These are phyloP conservation scores for Pseudopipra pipra DNA, from an alignment of 2,113 vertebrate species.

Conservation along the genomic window DNA sequence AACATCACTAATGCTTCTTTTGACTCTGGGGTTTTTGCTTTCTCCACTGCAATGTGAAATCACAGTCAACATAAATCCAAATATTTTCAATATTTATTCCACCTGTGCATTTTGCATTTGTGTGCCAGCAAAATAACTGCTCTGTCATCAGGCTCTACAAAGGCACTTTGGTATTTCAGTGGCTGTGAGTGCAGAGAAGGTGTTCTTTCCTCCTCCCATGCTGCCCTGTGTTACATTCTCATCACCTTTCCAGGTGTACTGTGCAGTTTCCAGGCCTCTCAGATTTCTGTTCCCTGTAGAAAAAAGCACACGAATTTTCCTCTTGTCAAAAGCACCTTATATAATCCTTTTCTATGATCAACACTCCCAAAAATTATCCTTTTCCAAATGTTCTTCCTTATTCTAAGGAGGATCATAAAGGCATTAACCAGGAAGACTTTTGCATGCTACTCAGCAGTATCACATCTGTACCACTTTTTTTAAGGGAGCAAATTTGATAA, in stretches of 20 bases:
- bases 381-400: background rate
- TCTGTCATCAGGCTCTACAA: background rate
- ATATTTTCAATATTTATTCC: background rate
- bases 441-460: background rate
- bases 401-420: background rate
- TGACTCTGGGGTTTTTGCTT: background rate
- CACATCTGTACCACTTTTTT: background rate
- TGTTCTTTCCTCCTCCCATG: background rate
- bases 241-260: background rate
- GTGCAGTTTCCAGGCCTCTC: background rate
- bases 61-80: background rate
- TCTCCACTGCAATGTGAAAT: background rate
- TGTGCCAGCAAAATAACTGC: background rate
- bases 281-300: background rate
- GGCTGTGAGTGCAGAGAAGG: background rate
- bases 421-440: background rate
- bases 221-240: background rate
- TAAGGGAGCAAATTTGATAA: background rate
- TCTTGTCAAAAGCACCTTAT: background rate
- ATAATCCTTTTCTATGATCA: background rate
- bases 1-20: background rate
- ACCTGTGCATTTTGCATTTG: background rate
- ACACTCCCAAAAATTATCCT: background rate
- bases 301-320: background rate
- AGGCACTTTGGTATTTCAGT: background rate